Conservation (phyloP, 2,797 vertebrate species). For the Enteromius treurensis region DNA sequence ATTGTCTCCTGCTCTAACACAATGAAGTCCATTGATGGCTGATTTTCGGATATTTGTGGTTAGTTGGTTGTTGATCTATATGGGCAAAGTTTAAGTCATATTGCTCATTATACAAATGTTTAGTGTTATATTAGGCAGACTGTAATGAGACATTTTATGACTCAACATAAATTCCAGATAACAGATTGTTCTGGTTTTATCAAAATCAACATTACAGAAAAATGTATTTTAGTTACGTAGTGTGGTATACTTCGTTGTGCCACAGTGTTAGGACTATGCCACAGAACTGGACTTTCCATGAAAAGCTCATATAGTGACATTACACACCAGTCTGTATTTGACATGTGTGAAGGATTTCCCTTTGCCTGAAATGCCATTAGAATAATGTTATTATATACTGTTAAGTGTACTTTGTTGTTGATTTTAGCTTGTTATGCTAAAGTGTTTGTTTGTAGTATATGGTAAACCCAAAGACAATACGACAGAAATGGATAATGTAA, state of each 20-base stretch:
- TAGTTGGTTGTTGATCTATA: conserved; percentile 66
- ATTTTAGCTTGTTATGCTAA: not conserved
- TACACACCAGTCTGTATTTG: not conserved
- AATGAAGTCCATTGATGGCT: conserved; percentile 66
- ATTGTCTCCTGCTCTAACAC: conserved; percentile 68
- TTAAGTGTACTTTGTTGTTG: not conserved
- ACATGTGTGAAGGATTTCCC: not conserved
- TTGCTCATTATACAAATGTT: conserved; percentile 49
- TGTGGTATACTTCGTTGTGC: not conserved
- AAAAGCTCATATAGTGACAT: not conserved
- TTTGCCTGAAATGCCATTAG: not conserved
- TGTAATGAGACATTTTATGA: not conserved
- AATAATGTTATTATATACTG: not conserved
- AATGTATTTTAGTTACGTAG: not conserved
- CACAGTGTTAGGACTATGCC: not conserved
- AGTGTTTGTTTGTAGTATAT: not conserved
- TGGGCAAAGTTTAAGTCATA: conserved; percentile 58
- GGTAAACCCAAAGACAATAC: not conserved
- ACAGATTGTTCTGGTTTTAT: not conserved
- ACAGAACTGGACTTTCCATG: not conserved
- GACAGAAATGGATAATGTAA: not conserved
- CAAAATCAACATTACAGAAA: not conserved
- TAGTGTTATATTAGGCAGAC: conserved; percentile 49
- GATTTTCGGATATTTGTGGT: conserved; percentile 54
- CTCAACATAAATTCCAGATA: not conserved